These are phyloP conservation scores for Epinephelus coioides DNA, from an alignment of 2,797 vertebrate genomes.

Conservation along the genomic window DNA sequence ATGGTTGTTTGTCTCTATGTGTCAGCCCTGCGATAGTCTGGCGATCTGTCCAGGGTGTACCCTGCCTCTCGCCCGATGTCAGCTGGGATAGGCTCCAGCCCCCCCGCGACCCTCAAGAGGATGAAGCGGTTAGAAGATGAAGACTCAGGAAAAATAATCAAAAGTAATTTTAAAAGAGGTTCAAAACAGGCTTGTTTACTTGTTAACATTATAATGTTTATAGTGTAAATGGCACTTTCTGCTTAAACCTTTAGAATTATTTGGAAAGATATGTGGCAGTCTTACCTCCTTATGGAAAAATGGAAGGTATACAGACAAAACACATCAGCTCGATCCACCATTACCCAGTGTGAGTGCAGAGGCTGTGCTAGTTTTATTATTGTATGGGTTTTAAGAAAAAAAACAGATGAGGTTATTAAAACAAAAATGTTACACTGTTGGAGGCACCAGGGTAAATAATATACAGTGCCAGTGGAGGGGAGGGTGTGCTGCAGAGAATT, in stretches of 20 bases:
- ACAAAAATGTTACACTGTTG: not conserved
- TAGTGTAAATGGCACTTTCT: not conserved
- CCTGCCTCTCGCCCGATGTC: too few relatives aligned
- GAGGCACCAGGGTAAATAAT: slow-evolving; percentile 7
- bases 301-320: not conserved
- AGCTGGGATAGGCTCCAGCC: too few relatives aligned
- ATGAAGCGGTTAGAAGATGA: too few relatives aligned
- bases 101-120: too few relatives aligned
- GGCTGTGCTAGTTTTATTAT: not conserved
- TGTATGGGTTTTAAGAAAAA: not conserved
- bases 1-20: too few relatives aligned
- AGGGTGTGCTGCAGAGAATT: slow-evolving; percentile 3
- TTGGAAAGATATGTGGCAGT: not conserved
- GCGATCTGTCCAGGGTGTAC: too few relatives aligned
- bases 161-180: too few relatives aligned
- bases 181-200: too few relatives aligned
- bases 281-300: not conserved
- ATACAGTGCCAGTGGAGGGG: not conserved
- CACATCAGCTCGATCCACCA: not conserved
- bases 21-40: too few relatives aligned
- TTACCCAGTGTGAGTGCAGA: not conserved
- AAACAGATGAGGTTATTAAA: not conserved
- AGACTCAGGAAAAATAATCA: too few relatives aligned
- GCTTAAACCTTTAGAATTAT: not conserved
- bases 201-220: not conserved